These are phyloP conservation scores for Paracentrotus lividus DNA, from an alignment of 53 echinoderm and acorn worm species.

Conservation along the genomic window DNA sequence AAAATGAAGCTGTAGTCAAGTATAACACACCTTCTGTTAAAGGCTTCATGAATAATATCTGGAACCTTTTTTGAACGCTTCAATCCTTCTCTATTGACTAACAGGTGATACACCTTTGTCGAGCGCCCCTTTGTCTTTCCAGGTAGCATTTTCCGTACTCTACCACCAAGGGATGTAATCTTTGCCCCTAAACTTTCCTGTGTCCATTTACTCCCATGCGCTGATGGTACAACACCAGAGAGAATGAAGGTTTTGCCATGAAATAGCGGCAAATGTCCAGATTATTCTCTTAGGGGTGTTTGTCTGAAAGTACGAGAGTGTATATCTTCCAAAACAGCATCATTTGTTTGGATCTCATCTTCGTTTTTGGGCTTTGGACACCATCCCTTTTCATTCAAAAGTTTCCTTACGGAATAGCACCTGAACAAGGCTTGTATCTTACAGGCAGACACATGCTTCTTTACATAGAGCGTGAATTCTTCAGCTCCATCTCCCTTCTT, in stretches of 20 bases:
- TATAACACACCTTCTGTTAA: background rate
- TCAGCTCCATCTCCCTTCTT: constrained; percentile 28
- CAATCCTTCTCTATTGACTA: constrained; percentile 24
- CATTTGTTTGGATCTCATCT: background rate
- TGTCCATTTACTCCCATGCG: constrained; percentile 33
- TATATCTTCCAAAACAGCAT: constrained; percentile 35
- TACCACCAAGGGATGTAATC: constrained; percentile 16
- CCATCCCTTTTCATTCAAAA: constrained; percentile 1
- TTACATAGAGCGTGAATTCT: constrained; percentile 59
- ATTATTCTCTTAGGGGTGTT: constrained; percentile 2
- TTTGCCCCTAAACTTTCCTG: constrained; percentile 38
- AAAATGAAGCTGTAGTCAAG: constrained; percentile 43
- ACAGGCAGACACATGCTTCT: constrained; percentile 62
- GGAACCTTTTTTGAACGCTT: constrained; percentile 13
- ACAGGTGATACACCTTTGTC: constrained; percentile 33
- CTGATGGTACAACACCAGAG: constrained; percentile 22
- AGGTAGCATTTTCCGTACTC: constrained; percentile 37
- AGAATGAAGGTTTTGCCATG: constrained; percentile 1
- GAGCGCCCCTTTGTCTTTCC: constrained; percentile 34
- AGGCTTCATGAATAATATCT: constrained; percentile 21
- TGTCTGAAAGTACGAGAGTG: constrained; percentile 1
- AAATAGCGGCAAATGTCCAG: constrained; percentile 34
- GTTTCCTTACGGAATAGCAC: constrained; percentile 42
- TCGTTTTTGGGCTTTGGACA: constrained; percentile 12
- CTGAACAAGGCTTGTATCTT: constrained; percentile 70